phyloP scores from a whole-genome alignment of 1,140 invertebrate species.

The Conus ventricosus region DNA sequence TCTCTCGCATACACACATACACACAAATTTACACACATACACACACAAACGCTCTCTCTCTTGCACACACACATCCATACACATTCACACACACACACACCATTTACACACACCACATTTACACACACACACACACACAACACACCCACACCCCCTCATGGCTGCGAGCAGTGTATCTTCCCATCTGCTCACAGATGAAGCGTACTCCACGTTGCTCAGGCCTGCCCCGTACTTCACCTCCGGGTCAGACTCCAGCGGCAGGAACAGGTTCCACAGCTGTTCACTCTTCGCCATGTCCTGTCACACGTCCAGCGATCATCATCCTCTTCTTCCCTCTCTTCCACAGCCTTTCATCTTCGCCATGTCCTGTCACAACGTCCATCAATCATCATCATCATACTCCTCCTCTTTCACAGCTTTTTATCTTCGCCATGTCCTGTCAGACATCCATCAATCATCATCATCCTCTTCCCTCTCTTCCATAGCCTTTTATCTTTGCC shows the following conservation, averaged over 20 bases:
- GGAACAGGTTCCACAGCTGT: slow-evolving; percentile 76
- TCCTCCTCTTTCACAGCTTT: not conserved
- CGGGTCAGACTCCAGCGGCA: slow-evolving; percentile 74
- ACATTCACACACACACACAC: no score
- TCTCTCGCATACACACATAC: no score
- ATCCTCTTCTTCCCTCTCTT: not conserved
- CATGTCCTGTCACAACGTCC: not conserved
- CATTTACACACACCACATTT: not conserved
- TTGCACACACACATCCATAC: no score
- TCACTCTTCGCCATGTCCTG: slow-evolving; percentile 73
- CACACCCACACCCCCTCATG: slow-evolving; percentile 65
- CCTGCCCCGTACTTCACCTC: slow-evolving; percentile 73
- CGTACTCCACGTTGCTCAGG: slow-evolving; percentile 76
- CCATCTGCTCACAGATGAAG: slow-evolving; percentile 77
- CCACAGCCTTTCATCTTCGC: not conserved
- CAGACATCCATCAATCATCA: not conserved
- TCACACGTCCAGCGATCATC: not conserved
- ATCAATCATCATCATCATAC: not conserved
- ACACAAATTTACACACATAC: no score
- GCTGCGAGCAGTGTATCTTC: slow-evolving; percentile 67
- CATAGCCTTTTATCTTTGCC: no score
- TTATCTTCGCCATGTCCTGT: not conserved
- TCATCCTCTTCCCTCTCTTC: not conserved
- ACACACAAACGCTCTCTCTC: no score
- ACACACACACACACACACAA: slow-evolving; percentile 45